A percentile compares a stretch with the other conserved stretches of the same genome.
phyloP scores from a whole-genome alignment of 2,113 vertebrate genomes.

The Triplophysa siluroides region DNA sequence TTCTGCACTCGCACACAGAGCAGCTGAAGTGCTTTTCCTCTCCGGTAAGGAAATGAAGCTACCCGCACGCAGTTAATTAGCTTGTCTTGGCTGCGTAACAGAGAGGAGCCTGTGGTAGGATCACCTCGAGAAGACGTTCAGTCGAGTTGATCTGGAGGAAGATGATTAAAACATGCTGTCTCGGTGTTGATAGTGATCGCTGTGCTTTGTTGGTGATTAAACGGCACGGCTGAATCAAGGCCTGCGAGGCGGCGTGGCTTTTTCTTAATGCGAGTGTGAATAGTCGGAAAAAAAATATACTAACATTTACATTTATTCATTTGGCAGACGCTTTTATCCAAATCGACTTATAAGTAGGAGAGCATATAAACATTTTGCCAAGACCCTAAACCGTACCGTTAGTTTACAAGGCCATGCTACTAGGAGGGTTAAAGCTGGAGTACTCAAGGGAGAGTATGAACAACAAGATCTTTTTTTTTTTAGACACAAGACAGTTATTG shows the following conservation, averaged over 20 bases:
- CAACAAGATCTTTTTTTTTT: too few relatives aligned
- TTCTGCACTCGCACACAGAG: constrained; percentile 53
- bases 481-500: too few relatives aligned
- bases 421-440: too few relatives aligned
- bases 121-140: constrained; percentile 52
- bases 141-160: constrained; percentile 54
- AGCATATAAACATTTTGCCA: too few relatives aligned
- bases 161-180: constrained; percentile 50
- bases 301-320: too few relatives aligned
- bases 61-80: constrained; percentile 59
- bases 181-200: constrained; percentile 54
- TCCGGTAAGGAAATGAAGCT: constrained; percentile 57
- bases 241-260: constrained; percentile 32
- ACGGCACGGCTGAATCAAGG: constrained; percentile 31
- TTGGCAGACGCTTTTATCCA: too few relatives aligned
- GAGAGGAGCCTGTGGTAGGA: constrained; percentile 43
- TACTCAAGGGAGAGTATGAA: too few relatives aligned
- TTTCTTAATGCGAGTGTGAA: constrained; percentile 31
- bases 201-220: constrained; percentile 36
- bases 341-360: too few relatives aligned
- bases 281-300: background rate
- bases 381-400: too few relatives aligned
- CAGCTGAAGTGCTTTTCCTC: constrained; percentile 51
- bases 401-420: too few relatives aligned
- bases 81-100: constrained; percentile 53